These are phyloP conservation scores for Echinarachnius parma DNA, from an alignment of 53 echinoderm and acorn worm species.

Conservation along the genomic window DNA sequence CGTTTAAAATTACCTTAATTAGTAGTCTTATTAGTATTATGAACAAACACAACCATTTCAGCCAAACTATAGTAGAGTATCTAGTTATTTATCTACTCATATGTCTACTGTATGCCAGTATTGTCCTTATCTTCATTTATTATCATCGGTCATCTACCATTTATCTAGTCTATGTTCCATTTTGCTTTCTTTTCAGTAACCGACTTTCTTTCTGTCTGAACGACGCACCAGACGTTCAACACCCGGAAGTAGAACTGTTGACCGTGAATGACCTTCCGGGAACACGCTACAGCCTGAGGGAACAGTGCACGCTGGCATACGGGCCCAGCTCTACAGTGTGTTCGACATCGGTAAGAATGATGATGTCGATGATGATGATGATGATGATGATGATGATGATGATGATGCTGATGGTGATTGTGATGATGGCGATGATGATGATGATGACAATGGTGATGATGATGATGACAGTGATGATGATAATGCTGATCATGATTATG, in stretches of 20 bases:
- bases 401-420: background rate
- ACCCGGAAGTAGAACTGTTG: constrained; percentile 48
- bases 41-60: too few species aligned
- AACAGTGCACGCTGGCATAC: constrained; percentile 68
- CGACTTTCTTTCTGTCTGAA: constrained; percentile 64
- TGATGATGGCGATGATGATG: background rate
- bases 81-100: too few species aligned
- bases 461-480: background rate
- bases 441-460: too few species aligned
- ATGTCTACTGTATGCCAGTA: too few species aligned
- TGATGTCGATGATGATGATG: background rate
- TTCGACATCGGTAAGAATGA: constrained; percentile 20
- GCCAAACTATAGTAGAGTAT: too few species aligned
- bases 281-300: constrained; percentile 35
- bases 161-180: too few species aligned
- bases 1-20: too few species aligned
- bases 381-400: background rate
- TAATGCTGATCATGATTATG: background rate
- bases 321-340: constrained; percentile 47
- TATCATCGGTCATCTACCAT: too few species aligned
- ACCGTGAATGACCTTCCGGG: constrained; percentile 68
- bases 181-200: constrained; percentile 56
- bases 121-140: too few species aligned
- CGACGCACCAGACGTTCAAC: constrained; percentile 55
- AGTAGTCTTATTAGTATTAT: too few species aligned